Evolutionary conservation across 35 echinoderm and acorn worm genomes (phyloP).

Genomic region (Anneissia japonica): DNA sequence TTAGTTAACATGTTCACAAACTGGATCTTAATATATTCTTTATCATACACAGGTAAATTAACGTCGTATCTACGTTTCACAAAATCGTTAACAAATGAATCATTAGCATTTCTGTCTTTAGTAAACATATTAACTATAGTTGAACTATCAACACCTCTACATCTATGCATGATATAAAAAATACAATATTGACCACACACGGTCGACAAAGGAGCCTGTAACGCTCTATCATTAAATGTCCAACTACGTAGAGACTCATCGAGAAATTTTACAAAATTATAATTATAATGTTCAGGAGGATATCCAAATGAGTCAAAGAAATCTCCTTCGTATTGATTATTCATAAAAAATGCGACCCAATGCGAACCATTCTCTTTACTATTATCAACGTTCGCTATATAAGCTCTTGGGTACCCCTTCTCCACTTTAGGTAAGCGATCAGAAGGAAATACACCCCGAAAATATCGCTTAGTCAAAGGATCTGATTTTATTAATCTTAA

Average conservation of each 20-base stretch:
- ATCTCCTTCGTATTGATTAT: constrained; percentile 13
- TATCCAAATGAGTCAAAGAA: constrained; percentile 61
- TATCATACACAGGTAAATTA: constrained; percentile 9
- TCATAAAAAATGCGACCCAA: constrained; percentile 39
- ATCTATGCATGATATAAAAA: constrained; percentile 38
- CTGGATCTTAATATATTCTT: not conserved
- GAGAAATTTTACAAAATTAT: constrained; percentile 40
- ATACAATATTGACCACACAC: constrained; percentile 60
- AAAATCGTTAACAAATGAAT: constrained; percentile 26
- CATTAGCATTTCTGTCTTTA: constrained; percentile 12
- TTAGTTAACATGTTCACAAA: too few relatives aligned
- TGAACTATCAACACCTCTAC: constrained; percentile 1
- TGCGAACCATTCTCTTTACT: constrained; percentile 21
- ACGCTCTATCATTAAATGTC: not conserved
- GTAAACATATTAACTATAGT: constrained; percentile 7
- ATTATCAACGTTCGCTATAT: constrained; percentile 34
- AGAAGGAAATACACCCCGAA: constrained; percentile 34
- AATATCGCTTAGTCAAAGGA: not conserved
- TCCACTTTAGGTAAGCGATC: constrained; percentile 34
- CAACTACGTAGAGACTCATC: not conserved
- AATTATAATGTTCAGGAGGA: constrained; percentile 9
- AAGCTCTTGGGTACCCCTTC: not conserved
- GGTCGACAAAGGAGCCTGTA: constrained; percentile 36
- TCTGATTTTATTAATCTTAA: not conserved
- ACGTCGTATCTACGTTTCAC: constrained; percentile 15